These are phyloP conservation scores for Incurvaria masculella DNA, from an alignment of 2,888 invertebrate species.

Conservation along the genomic window DNA sequence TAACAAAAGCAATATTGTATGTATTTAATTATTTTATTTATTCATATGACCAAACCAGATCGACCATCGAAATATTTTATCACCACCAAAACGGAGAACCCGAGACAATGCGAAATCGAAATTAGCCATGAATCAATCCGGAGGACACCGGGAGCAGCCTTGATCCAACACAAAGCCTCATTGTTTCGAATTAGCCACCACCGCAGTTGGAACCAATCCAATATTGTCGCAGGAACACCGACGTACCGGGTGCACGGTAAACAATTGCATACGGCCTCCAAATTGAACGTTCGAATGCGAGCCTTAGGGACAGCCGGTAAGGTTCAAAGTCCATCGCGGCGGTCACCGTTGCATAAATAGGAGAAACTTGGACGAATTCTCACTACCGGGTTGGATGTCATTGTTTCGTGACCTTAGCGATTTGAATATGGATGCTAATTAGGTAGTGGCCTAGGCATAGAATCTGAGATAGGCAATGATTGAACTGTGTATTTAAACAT, in stretches of 20 bases:
- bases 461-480: too few relatives aligned
- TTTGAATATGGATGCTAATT: not conserved
- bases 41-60: too few relatives aligned
- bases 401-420: not conserved
- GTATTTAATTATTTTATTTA: not conserved
- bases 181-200: conserved; percentile 37
- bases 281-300: conserved; percentile 20
- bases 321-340: conserved; percentile 10
- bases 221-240: conserved; percentile 35
- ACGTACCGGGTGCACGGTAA: not conserved
- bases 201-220: conserved; percentile 53
- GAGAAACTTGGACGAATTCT: not conserved
- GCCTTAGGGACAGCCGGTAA: conserved; percentile 35
- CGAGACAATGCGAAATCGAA: not conserved
- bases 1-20: not conserved
- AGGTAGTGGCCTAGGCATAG: too few relatives aligned
- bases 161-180: conserved; percentile 45
- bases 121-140: conserved; percentile 27
- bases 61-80: too few relatives aligned
- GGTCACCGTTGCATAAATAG: not conserved
- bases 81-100: too few relatives aligned
- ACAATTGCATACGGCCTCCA: conserved; percentile 2
- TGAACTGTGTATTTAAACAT: too few relatives aligned
- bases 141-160: conserved; percentile 22
- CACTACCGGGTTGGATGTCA: not conserved